Base-by-base conservation (phyloP, 2,113 vertebrate species). In the Entelurus aequoreus region DNA sequence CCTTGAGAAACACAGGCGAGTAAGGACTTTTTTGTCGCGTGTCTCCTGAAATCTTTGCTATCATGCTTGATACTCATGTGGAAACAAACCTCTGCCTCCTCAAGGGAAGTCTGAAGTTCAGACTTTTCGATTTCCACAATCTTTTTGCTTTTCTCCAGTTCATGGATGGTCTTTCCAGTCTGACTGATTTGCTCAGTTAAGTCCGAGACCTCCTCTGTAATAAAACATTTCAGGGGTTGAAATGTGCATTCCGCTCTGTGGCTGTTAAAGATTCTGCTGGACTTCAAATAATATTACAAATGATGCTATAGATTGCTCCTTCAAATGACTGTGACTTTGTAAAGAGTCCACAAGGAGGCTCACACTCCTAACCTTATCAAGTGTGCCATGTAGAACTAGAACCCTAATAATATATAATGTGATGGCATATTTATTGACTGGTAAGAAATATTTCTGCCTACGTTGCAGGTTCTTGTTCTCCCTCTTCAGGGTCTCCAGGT, bases 401-500 rank as follows among this genome's bases (percentile, higher is more conserved):
- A 28, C 28, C 1, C 28, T 28, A 28, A 28, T 28, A 28, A 28
- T 28, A 28, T 28, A 28, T 28, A 28, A 28, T 28, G 9, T 53
- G 28, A 52, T 13, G 0, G 14, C 36, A 28, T 2, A 28, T 28
- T 28, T 28, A 28, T 28, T 28, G 28, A 28, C 28, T 28, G 28
- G 19, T 35, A 1, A 15, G 36, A 6, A 50, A 48, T 15, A 49
- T 60, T 40, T 54, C 44, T 53, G 55, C 81, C n/a, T 85, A 90
- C 89, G 87, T 69, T 90, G 89, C 37, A 90, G 81, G 28, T 88
- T 90, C 37, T 90, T 90, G 81, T 90, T 90, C 73, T 97, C 88
- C 86, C 94, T 80, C 82, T 92, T 94, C 62, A 92, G 53, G 0
- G 92, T 93, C 79, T 94, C 92, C 4, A 96, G 84, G 0, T 94